Conservation (phyloP, 2,797 vertebrate species). For the Danio tinwini region DNA sequence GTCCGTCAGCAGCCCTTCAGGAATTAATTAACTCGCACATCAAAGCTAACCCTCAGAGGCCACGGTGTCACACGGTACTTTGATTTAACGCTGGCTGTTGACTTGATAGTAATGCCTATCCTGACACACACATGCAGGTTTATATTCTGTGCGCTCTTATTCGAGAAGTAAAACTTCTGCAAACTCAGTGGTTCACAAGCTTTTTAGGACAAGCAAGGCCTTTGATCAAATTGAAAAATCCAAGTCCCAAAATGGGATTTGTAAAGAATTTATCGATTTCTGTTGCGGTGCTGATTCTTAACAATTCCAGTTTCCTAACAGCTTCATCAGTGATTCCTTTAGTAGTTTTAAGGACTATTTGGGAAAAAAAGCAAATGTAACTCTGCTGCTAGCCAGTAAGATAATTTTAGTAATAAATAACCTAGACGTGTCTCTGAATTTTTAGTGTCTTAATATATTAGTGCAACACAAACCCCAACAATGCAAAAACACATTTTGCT, state of each 20-base stretch:
- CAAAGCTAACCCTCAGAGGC: constrained; percentile 37
- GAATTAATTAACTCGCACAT: constrained; percentile 55
- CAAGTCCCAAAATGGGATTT: not conserved
- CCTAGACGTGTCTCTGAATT: not conserved
- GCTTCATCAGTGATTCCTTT: constrained; percentile 13
- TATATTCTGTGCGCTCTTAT: not conserved
- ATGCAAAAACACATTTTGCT: no score
- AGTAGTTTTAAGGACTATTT: not conserved
- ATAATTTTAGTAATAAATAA: not conserved
- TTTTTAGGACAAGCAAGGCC: not conserved
- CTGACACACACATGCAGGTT: constrained; percentile 17
- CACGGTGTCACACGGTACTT: constrained; percentile 18
- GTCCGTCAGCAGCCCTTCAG: constrained; percentile 38
- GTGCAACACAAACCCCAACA: not conserved
- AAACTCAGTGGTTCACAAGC: constrained; percentile 1
- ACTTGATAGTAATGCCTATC: constrained; percentile 33
- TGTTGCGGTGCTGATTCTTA: not conserved
- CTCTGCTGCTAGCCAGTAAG: not conserved
- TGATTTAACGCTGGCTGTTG: constrained; percentile 27
- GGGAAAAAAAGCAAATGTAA: not conserved
- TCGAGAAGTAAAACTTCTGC: constrained; percentile 6
- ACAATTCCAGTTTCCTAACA: not conserved
- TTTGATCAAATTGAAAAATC: constrained; percentile 7
- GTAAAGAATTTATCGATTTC: constrained; percentile 14
- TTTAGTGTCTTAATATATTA: not conserved